Evolutionary conservation across 2,113 vertebrate species (phyloP).

Genomic region (Ceyx margarethae): DNA sequence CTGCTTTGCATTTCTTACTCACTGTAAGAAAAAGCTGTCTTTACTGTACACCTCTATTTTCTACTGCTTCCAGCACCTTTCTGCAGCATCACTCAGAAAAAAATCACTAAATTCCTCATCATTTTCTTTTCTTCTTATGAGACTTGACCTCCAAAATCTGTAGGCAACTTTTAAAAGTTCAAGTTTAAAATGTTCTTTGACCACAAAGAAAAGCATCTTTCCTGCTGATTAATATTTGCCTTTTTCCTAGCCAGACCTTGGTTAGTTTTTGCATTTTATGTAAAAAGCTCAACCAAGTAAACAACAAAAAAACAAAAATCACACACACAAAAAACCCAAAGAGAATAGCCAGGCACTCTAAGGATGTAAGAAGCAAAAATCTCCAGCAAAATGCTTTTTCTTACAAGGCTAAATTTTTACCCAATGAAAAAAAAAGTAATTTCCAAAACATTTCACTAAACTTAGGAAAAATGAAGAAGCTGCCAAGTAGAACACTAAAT

Average conservation of each 20-base stretch:
- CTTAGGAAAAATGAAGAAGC: not conserved
- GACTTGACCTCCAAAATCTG: not conserved
- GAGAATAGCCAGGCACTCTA: not conserved
- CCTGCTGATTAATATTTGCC: not conserved
- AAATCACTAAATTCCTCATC: fast-evolving
- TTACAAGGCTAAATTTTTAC: not conserved
- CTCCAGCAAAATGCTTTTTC: not conserved
- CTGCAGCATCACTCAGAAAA: not conserved
- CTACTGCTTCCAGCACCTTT: not conserved
- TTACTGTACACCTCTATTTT: not conserved
- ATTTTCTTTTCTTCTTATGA: not conserved
- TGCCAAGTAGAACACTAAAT: not conserved
- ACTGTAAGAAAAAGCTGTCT: not conserved
- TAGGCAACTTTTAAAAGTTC: not conserved
- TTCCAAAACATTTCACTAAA: not conserved
- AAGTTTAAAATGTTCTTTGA: not conserved
- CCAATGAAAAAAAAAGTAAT: not conserved
- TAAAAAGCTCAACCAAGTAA: not conserved
- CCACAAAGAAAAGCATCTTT: not conserved
- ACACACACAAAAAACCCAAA: not conserved
- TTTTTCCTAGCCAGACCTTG: not conserved
- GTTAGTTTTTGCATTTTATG: not conserved
- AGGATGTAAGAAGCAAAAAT: not conserved
- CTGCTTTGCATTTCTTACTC: not conserved
- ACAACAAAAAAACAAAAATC: not conserved